Base-by-base conservation (phyloP, 1,140 invertebrate genomes). In the Coelopa frigida region DNA sequence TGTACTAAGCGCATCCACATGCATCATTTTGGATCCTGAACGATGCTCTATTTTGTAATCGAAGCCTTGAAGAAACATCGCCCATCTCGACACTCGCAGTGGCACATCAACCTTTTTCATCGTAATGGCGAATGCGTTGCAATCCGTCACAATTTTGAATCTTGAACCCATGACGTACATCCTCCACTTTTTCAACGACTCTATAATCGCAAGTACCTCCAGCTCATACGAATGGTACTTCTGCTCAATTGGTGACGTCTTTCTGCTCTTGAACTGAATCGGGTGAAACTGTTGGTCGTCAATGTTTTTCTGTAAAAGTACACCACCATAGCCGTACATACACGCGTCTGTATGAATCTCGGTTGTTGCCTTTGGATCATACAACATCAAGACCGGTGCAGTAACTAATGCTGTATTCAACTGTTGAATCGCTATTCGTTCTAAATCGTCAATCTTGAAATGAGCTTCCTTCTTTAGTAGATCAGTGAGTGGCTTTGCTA, bases 91-190 rank as follows among this genome's bases (percentile, higher is more conserved):
- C 52, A 48, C 36, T 46, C 44, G 18, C 15, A 14, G 23, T 18
- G 15, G 15, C 10, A 44, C 43, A 33, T 35, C 27, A 4, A 35
- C 10, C 37, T 62, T 62, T 1, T 47, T 47, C 46, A 64, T 47
- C 2, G 57, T 58, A 17, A 39, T 50, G 27, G 57, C 32, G 24
- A 69, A 63, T n/a, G 60, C 63, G 53, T 46, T n/a, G 38, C 59
- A 68, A 46, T 66, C 62, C 4, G 36, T 49, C 5, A 49, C 3
- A 7, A 49, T 31, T 44, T 37, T 49, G 24, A 49, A 39, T 14
- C 22, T 6, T 31, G n/a, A 22, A 14, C 27, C 48, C 10, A 49
- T 6, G 5, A 45, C 23, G 26, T 44, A 49, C 6, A 59, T 46
- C 11, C 51, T 44, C 35, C 55, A 56, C 20, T 57, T 53, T 36